Base-by-base conservation (phyloP, 2,797 vertebrate species). In the Spatula clypeata region DNA sequence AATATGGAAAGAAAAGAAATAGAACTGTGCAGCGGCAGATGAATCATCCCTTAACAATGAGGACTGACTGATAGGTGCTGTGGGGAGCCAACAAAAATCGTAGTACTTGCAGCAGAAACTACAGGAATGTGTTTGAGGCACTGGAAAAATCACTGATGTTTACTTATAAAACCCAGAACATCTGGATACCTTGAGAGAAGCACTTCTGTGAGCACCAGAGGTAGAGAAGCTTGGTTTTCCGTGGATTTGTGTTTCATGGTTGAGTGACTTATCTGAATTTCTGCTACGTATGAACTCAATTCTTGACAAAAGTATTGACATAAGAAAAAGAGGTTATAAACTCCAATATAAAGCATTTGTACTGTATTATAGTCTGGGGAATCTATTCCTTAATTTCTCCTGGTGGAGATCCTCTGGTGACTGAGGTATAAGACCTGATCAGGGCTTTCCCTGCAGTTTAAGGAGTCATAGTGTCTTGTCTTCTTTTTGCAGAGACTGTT, bases 41-140 rank as follows among this genome's bases (percentile, higher is more conserved):
- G 65, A 82, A 23, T 77, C 13, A 1, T 7, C 24, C 23, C 15
- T 26, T 1, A 2, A 1, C 34, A 44, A 1, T 4, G 51, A 55
- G 55, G 20, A 7, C 21, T 40, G 49, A 36, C 24, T 40, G 51
- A 36, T 31, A 31, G 36, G 23, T 38, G 36, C 36, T 9, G 69
- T 29, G 11, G 36, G 34, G 20, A 71, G 16, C 15, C 27, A 71
- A n/a, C 27, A n/a, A 14, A 64, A 40, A 36, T 71, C 27, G 6
- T 31, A 7, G 67, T 53, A 10, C 15, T 31, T 61, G 31, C 51
- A 76, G 38, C 38, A 90, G 64, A 45, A 73, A 31, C 17, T 19
- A 44, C 17, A 26, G 51, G 32, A 62, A 26, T 6, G 24, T 14
- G 4, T 49, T 53, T 44, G 76, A 66, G 61, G 29, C 31, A 24